These are phyloP conservation scores for Forpus xanthops DNA, from an alignment of 2,797 vertebrate species.

Conservation along the genomic window DNA sequence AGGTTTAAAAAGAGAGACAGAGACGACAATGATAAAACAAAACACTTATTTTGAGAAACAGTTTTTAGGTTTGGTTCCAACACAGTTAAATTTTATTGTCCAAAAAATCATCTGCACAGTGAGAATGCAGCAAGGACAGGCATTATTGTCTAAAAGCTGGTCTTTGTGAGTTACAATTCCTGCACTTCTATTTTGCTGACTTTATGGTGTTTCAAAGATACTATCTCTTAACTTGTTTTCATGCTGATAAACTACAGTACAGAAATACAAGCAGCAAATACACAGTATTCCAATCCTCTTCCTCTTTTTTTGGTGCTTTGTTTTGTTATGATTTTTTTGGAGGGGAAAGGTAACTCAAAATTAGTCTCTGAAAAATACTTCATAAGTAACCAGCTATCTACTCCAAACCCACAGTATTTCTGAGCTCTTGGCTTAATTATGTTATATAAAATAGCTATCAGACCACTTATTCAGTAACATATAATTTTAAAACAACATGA, in stretches of 20 bases:
- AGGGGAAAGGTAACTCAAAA: accelerated
- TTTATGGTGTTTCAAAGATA: background rate
- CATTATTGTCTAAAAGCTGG: background rate
- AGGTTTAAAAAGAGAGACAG: background rate
- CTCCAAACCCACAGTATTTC: background rate
- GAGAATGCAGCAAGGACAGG: background rate
- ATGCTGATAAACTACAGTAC: background rate
- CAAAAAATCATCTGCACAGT: background rate
- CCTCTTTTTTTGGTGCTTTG: background rate
- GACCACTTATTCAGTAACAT: accelerated
- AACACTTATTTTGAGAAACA: background rate
- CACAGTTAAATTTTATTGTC: background rate
- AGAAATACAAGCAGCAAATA: background rate
- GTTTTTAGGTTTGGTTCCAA: background rate
- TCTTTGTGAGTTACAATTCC: background rate
- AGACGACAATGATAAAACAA: background rate
- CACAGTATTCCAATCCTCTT: background rate
- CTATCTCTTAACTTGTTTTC: background rate
- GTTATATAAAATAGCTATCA: background rate
- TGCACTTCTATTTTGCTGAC: background rate
- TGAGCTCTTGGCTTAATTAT: background rate
- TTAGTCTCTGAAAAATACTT: background rate
- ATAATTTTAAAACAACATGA: background rate
- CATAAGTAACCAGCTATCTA: background rate
- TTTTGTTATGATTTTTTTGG: background rate